Percentiles rank a stretch among this genome's conserved stretches.
These are phyloP conservation scores for Zaprionus ghesquierei DNA, from an alignment of 1,140 invertebrate genomes.

Conservation along the genomic window DNA sequence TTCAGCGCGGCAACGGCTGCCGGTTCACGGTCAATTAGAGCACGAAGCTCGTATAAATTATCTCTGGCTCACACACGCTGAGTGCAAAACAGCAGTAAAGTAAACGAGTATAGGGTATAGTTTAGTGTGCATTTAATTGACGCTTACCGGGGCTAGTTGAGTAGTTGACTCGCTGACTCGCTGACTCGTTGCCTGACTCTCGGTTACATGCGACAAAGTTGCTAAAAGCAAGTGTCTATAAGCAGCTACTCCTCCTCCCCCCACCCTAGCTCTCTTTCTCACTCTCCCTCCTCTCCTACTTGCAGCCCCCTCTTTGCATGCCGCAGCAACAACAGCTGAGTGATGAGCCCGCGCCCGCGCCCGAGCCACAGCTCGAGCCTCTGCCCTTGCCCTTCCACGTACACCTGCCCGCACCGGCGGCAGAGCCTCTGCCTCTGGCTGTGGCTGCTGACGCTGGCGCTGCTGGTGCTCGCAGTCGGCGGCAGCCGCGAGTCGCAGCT, in stretches of 20 bases:
- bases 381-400: background rate
- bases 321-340: slow-evolving; percentile 47
- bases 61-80: background rate
- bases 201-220: background rate
- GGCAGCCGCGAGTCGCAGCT: slow-evolving; percentile 84
- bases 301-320: slow-evolving; percentile 60
- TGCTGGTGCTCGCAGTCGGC: slow-evolving; percentile 56
- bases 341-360: slow-evolving; percentile 62
- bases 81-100: slow-evolving; percentile 14
- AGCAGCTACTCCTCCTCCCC: background rate
- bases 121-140: background rate
- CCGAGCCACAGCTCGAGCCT: slow-evolving; percentile 31
- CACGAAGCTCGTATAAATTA: slow-evolving; percentile 31
- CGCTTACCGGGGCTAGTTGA: background rate
- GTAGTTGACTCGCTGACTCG: background rate
- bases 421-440: slow-evolving; percentile 61
- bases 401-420: slow-evolving; percentile 26
- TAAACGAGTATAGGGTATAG: slow-evolving; percentile 9
- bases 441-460: slow-evolving; percentile 55
- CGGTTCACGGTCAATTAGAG: slow-evolving; percentile 75
- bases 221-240: slow-evolving; percentile 10
- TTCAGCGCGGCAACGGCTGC: slow-evolving; percentile 46
- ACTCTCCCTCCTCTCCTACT: background rate
- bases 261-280: background rate
- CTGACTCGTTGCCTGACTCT: background rate